Percentiles rank a stretch among this genome's conserved stretches.
Evolutionary conservation across 2,113 vertebrate genomes (phyloP).

Genomic region (Macquaria ambigua): DNA sequence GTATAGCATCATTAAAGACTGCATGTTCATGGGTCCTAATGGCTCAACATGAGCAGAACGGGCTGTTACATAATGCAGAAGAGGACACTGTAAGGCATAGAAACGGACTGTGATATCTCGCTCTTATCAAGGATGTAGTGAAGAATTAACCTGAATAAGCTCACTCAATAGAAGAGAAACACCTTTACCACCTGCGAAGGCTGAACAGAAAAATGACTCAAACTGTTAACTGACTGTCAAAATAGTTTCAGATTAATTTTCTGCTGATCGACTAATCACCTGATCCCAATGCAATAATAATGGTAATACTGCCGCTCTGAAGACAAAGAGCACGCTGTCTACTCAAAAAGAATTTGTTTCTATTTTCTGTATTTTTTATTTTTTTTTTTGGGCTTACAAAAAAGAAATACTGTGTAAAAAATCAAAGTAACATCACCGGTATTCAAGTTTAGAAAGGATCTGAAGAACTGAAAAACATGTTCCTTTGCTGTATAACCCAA

Average conservation of each 20-base stretch:
- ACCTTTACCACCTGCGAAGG: background rate
- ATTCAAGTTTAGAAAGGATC: background rate
- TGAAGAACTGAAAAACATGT: background rate
- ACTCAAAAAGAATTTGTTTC: background rate
- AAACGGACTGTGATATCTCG: background rate
- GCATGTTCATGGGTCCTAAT: background rate
- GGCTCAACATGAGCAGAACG: background rate
- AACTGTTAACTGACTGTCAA: no score
- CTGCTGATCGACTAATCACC: no score
- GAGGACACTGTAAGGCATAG: slow-evolving; percentile 6
- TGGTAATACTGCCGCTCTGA: background rate
- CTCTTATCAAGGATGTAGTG: slow-evolving; percentile 37
- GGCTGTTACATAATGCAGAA: slow-evolving; percentile 41
- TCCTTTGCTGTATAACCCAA: background rate
- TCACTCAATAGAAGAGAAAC: background rate
- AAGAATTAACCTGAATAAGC: slow-evolving; percentile 53
- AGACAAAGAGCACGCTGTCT: background rate
- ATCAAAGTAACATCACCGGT: background rate
- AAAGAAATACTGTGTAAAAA: background rate
- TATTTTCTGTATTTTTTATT: background rate
- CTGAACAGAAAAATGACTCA: background rate
- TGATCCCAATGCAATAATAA: no score
- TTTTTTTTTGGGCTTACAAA: background rate
- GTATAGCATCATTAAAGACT: slow-evolving; percentile 7
- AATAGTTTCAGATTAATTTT: no score